Percentiles rank a stretch among this genome's conserved stretches.
Conservation (phyloP, 1,140 invertebrate species). For the Ceratosolen fusciceps region DNA sequence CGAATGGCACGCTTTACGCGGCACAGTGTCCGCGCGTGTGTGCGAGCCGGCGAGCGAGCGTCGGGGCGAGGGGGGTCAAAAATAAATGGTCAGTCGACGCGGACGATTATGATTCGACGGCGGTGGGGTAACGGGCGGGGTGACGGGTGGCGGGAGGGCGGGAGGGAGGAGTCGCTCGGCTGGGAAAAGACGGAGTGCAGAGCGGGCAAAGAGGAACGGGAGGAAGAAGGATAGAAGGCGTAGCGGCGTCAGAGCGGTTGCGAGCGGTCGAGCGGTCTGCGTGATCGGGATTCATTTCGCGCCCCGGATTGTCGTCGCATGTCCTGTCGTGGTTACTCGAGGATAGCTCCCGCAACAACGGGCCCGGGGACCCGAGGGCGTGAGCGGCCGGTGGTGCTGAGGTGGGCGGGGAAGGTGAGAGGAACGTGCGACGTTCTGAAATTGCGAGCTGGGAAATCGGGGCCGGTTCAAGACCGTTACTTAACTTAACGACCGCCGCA, state of each 20-base stretch:
- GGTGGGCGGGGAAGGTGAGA: too few relatives aligned
- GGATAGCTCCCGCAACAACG: conserved; percentile 22
- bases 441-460: too few relatives aligned
- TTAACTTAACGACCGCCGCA: too few relatives aligned
- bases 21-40: not conserved
- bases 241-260: not conserved
- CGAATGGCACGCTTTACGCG: too few relatives aligned
- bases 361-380: not conserved
- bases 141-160: not conserved
- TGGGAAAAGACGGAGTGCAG: not conserved
- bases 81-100: not conserved
- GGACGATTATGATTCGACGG: too few relatives aligned
- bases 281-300: conserved; percentile 67
- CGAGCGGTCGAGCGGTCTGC: conserved; percentile 55
- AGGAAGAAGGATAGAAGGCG: not conserved
- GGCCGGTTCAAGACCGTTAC: too few relatives aligned
- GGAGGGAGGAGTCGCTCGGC: not conserved
- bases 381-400: not conserved
- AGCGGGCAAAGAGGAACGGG: not conserved
- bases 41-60: not conserved
- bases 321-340: conserved; percentile 65
- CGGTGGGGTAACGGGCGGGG: too few relatives aligned
- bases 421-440: too few relatives aligned
- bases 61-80: too few relatives aligned
- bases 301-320: conserved; percentile 55